Conservation (phyloP, 2,888 invertebrate genomes). For the Agrochola macilenta region DNA sequence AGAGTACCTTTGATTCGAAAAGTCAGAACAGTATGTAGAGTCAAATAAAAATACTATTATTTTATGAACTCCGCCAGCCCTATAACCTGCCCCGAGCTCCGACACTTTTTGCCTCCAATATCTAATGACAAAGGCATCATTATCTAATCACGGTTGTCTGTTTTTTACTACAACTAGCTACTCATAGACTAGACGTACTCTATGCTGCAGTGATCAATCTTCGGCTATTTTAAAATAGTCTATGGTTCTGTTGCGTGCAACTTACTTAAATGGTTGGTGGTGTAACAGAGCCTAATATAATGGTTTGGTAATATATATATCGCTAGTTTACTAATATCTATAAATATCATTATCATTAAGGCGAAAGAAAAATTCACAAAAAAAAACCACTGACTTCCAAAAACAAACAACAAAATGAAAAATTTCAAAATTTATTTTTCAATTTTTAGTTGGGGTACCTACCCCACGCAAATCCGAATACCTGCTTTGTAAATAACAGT, state of each 20-base stretch:
- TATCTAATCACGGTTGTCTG: conserved; percentile 83
- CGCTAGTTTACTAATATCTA: too few species aligned
- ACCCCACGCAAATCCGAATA: too few species aligned
- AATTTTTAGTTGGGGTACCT: too few species aligned
- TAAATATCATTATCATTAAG: too few species aligned
- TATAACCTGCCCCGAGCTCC: conserved; percentile 62
- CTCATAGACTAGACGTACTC: conserved; percentile 51
- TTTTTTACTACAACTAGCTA: conserved; percentile 74
- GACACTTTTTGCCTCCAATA: conserved; percentile 83
- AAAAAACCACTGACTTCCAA: too few species aligned
- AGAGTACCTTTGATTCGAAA: too few species aligned
- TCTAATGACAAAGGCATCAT: conserved; percentile 86
- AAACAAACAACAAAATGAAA: too few species aligned
- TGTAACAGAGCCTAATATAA: neutral
- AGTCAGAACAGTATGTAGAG: too few species aligned
- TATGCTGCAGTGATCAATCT: conserved; percentile 65
- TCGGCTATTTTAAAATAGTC: conserved; percentile 62
- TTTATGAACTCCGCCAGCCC: conserved; percentile 66
- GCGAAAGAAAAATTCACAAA: too few species aligned
- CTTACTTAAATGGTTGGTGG: neutral
- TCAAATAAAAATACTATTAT: neutral
- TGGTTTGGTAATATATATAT: too few species aligned
- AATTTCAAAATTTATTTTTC: too few species aligned
- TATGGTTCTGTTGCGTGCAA: conserved; percentile 54
- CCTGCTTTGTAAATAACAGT: too few species aligned